Evolutionary conservation across 2,888 invertebrate species (phyloP).

Genomic region (Rhingia campestris): DNA sequence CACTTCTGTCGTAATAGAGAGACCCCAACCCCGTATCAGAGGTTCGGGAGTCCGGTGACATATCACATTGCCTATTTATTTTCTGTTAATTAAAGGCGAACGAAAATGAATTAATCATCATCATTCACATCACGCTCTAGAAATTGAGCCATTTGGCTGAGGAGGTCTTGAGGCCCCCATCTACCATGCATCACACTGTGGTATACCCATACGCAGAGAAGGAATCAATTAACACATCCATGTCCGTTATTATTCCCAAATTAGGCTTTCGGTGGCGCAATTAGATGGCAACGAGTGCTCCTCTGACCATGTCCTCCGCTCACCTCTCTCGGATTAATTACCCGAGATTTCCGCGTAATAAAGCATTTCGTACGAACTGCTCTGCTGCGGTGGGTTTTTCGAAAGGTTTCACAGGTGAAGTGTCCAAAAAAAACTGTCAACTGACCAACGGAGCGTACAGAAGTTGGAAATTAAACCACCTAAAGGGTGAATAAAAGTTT

Average conservation of each 20-base stretch:
- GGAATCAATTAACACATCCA: slow-evolving; percentile 74
- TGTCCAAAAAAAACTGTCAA: slow-evolving; percentile 73
- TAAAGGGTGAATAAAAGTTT: slow-evolving; percentile 31
- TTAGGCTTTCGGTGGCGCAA: slow-evolving; percentile 68
- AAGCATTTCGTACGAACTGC: slow-evolving; percentile 59
- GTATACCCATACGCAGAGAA: slow-evolving; percentile 21
- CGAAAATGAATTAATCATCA: slow-evolving; percentile 73
- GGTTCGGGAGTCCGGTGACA: slow-evolving; percentile 44
- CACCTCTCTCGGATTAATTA: slow-evolving; percentile 66
- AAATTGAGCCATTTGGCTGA: slow-evolving; percentile 64
- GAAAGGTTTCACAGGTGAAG: slow-evolving; percentile 67
- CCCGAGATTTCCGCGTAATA: slow-evolving; percentile 74
- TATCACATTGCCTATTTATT: slow-evolving; percentile 63
- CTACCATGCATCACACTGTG: not conserved
- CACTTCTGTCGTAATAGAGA: slow-evolving; percentile 23
- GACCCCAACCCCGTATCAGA: not conserved
- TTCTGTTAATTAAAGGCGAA: slow-evolving; percentile 70
- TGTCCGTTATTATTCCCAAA: slow-evolving; percentile 73
- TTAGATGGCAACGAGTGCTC: slow-evolving; percentile 64
- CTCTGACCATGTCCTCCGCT: slow-evolving; percentile 22
- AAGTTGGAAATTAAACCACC: slow-evolving; percentile 48
- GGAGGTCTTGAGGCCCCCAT: slow-evolving; percentile 12
- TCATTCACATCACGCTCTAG: slow-evolving; percentile 74
- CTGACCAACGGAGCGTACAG: slow-evolving; percentile 65
- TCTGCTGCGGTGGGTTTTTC: slow-evolving; percentile 18